A percentile compares a stretch with the other conserved stretches of the same genome.
Evolutionary conservation across 2,113 vertebrate genomes (phyloP).

Genomic region (Isichthys henryi): DNA sequence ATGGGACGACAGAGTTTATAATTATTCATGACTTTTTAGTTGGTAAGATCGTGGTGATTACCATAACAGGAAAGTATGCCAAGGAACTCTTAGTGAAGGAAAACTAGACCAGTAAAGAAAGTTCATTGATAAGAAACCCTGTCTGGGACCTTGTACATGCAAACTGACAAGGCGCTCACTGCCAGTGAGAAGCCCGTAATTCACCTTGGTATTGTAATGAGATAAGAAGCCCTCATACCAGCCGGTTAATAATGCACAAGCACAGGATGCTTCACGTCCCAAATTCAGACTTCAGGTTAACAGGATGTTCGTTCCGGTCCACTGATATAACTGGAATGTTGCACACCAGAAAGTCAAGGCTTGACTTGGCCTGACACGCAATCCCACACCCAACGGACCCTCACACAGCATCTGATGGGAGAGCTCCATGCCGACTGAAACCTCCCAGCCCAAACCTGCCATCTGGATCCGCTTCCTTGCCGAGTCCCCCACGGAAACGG

Average conservation of each 20-base stretch:
- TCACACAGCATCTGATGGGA: background rate
- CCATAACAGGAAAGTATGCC: background rate
- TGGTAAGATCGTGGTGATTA: conserved; percentile 10
- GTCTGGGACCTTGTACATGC: background rate
- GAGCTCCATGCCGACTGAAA: background rate
- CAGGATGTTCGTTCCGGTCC: background rate
- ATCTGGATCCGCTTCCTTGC: background rate
- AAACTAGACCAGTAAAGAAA: background rate
- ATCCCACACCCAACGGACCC: background rate
- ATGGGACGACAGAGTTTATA: background rate
- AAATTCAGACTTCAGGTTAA: background rate
- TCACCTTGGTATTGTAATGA: background rate
- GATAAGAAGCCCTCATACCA: background rate
- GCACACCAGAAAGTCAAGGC: background rate
- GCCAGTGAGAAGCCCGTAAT: background rate
- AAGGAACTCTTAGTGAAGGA: background rate
- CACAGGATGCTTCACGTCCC: background rate
- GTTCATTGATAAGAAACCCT: background rate
- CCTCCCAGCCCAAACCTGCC: background rate
- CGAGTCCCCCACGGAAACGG: background rate
- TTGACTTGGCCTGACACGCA: background rate
- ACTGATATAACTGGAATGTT: background rate
- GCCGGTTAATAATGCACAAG: background rate
- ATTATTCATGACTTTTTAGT: conserved; percentile 30
- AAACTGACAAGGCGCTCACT: background rate